These are phyloP conservation scores for Sceliomorpha sp. DNA, from an alignment of 2,888 invertebrate species.

Conservation along the genomic window DNA sequence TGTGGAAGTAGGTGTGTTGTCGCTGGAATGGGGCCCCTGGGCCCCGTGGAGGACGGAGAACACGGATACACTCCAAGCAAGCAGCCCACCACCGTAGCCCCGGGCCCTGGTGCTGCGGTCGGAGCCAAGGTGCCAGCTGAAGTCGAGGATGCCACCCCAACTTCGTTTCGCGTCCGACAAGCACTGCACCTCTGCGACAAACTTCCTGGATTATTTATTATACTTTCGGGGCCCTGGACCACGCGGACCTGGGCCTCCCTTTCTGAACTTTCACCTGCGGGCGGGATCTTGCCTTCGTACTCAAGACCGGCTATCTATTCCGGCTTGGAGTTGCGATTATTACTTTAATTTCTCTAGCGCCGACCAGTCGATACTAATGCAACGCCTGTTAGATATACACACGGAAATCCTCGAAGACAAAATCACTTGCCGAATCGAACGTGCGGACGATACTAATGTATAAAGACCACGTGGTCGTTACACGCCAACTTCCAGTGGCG, in stretches of 20 bases:
- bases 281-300: slow-evolving; percentile 70
- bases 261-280: slow-evolving; percentile 64
- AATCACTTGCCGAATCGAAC: slow-evolving; percentile 9
- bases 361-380: background rate
- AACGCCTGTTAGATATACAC: slow-evolving; percentile 8
- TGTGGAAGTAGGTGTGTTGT: slow-evolving; percentile 63
- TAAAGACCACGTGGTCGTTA: slow-evolving; percentile 38
- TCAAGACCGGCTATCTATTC: background rate
- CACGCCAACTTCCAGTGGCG: slow-evolving; percentile 25
- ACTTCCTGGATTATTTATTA: slow-evolving; percentile 46
- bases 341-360: too few species aligned
- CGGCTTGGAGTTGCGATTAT: background rate
- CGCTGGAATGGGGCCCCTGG: slow-evolving; percentile 72
- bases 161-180: slow-evolving; percentile 62
- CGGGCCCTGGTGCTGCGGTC: slow-evolving; percentile 76
- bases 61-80: slow-evolving; percentile 79
- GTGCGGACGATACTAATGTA: slow-evolving; percentile 9
- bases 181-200: slow-evolving; percentile 65
- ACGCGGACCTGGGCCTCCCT: slow-evolving; percentile 66
- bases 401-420: slow-evolving; percentile 5
- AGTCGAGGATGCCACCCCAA: slow-evolving; percentile 72
- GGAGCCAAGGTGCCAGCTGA: slow-evolving; percentile 74
- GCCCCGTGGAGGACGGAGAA: slow-evolving; percentile 76
- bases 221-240: slow-evolving; percentile 64
- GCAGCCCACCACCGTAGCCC: slow-evolving; percentile 78